Percentiles rank a stretch among this genome's conserved stretches.
These are phyloP conservation scores for Odontamblyopus lacepedii DNA, from an alignment of 2,797 vertebrate genomes.

Conservation along the genomic window DNA sequence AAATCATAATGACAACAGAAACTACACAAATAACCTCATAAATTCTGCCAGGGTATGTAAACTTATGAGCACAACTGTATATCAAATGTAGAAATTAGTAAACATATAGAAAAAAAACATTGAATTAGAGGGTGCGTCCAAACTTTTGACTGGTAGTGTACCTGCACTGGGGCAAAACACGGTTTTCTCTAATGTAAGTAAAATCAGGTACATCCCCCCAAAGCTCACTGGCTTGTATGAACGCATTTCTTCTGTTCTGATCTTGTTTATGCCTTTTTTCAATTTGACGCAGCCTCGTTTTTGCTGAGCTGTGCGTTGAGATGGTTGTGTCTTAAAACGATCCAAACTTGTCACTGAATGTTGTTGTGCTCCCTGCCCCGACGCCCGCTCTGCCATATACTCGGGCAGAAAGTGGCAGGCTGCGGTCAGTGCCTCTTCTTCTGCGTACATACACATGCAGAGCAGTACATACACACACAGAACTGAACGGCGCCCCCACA, in stretches of 20 bases:
- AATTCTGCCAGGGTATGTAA: too few relatives aligned
- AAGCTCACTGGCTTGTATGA: background rate
- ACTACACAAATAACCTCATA: too few relatives aligned
- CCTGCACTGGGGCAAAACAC: too few relatives aligned
- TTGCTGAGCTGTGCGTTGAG: constrained; percentile 23
- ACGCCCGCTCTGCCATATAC: constrained; percentile 56
- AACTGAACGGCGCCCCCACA: constrained; percentile 60
- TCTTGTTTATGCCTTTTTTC: constrained; percentile 23
- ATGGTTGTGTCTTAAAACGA: constrained; percentile 31
- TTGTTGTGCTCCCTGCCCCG: constrained; percentile 53
- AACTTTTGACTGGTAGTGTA: too few relatives aligned
- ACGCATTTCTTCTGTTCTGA: background rate
- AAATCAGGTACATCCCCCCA: too few relatives aligned
- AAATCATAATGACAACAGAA: too few relatives aligned
- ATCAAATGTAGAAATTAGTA: too few relatives aligned
- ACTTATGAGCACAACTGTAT: too few relatives aligned
- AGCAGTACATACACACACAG: too few relatives aligned
- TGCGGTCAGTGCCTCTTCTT: constrained; percentile 54
- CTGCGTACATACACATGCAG: constrained; percentile 49
- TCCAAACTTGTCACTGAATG: constrained; percentile 47
- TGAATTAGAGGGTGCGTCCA: too few relatives aligned
- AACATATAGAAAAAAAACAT: too few relatives aligned
- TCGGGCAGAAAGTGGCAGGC: constrained; percentile 68
- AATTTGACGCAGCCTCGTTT: constrained; percentile 25
- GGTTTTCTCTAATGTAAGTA: too few relatives aligned